Conservation (phyloP, 1,140 invertebrate genomes). For the Thaumatotibia leucotreta region DNA sequence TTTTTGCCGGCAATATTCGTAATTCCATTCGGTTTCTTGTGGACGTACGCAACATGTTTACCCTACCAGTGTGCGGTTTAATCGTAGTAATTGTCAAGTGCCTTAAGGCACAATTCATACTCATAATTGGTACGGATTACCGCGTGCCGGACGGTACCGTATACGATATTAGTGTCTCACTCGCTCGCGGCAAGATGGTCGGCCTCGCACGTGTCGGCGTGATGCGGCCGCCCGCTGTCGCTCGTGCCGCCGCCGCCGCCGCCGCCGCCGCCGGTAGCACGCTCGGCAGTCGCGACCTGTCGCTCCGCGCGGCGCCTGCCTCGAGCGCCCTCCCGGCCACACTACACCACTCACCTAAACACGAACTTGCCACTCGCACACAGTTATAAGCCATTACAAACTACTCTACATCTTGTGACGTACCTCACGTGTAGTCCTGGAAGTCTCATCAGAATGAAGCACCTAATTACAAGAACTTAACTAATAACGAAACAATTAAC, state of each 20-base stretch:
- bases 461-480: neutral
- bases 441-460: neutral
- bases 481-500: neutral
- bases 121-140: neutral
- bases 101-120: neutral
- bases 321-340: slow-evolving; percentile 12
- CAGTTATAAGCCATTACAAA: neutral
- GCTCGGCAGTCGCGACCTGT: slow-evolving; percentile 20
- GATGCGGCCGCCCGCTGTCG: neutral
- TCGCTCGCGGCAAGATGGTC: neutral
- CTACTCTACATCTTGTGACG: neutral
- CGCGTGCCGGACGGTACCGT: neutral
- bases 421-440: neutral
- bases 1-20: no score
- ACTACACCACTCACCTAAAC: slow-evolving; percentile 13
- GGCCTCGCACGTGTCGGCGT: neutral
- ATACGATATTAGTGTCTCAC: neutral
- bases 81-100: neutral
- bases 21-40: no score
- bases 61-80: neutral
- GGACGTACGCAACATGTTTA: no score
- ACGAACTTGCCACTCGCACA: slow-evolving; percentile 10
- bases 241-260: neutral
- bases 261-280: neutral
- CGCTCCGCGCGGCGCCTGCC: slow-evolving; percentile 20